A percentile compares a stretch with the other conserved stretches of the same genome.
Conservation (phyloP, 2,888 invertebrate species). For the Drosophila multiciliata region DNA sequence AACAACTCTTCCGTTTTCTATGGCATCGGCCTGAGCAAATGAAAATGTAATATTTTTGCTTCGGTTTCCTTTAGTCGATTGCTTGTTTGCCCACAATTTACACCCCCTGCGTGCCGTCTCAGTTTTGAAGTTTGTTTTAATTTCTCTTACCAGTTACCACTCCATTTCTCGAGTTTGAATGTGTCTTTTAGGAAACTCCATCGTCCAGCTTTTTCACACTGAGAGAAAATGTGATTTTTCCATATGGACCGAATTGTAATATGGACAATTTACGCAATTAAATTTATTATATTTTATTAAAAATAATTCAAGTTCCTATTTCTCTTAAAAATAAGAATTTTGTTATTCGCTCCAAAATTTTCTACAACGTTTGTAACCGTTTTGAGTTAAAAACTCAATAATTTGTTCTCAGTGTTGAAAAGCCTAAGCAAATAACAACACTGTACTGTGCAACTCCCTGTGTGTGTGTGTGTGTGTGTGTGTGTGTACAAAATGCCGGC, state of each 20-base stretch:
- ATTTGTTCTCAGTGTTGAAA: constrained; percentile 3
- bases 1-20: neutral
- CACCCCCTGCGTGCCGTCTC: constrained; percentile 58
- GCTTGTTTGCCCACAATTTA: constrained; percentile 56
- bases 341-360: neutral
- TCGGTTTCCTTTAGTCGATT: constrained; percentile 33
- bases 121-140: constrained; percentile 11
- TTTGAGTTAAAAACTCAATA: neutral
- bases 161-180: constrained; percentile 21
- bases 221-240: neutral
- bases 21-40: constrained; percentile 32
- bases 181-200: constrained; percentile 13
- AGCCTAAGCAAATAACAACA: constrained; percentile 37
- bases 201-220: constrained; percentile 18
- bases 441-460: neutral
- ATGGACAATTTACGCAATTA: neutral
- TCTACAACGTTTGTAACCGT: neutral
- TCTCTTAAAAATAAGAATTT: neutral
- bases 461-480: constrained; percentile 10
- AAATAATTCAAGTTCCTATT: neutral
- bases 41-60: constrained; percentile 57
- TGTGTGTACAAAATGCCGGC: constrained; percentile 23
- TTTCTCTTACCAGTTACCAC: neutral
- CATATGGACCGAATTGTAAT: neutral
- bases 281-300: neutral